Base-by-base conservation (phyloP, 2,113 vertebrate genomes). In the Thymallus thymallus region DNA sequence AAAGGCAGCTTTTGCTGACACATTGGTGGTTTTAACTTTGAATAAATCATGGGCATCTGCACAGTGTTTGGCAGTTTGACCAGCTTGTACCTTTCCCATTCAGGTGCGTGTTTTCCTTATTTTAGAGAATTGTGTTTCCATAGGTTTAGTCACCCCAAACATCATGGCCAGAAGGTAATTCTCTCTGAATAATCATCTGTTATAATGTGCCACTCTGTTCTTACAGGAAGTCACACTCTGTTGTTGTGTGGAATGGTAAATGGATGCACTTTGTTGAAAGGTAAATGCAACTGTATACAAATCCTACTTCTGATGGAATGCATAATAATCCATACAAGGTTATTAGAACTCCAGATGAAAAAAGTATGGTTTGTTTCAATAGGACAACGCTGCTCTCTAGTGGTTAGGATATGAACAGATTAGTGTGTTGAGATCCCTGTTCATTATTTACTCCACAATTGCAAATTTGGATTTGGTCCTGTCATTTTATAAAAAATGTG, bases 261-360 rank as follows among this genome's bases (percentile, higher is more conserved):
- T 22, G 56, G 56, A 60, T 60, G 56, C 5, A 16, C 13, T 16
- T 29, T 30, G 5, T 16, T 30, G 22, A 65, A 65, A 9, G 35
- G 56, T 60, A 60, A 60, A 22, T 85, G 68, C 75, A 86, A 78
- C 77, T 87, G 85, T 81, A 80, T 88, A 85, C 82, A 82, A 87
- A 78, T 18, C 48, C 3, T 51, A 51, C 48, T 51, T 51, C 48
- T 88, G 85, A 91, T 88, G 85, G 88, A 87, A 90, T 88, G 86
- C 86, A 89, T 81, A 85, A 83, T 6, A 4, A 3, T 24, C 56
- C 70, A 83, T 80, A 86, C 80, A 85, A 75, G 81, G 85, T 20
- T 1, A 66, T 51, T 73, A 29, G 23, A 26, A 26, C 6, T 69
- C 26, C 7, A 75, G 81, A 89, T 82, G 80, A 87, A 76, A 58